Evolutionary conservation across 1,140 invertebrate genomes (phyloP).

Genomic region (Lordiphosa clarofinis): DNA sequence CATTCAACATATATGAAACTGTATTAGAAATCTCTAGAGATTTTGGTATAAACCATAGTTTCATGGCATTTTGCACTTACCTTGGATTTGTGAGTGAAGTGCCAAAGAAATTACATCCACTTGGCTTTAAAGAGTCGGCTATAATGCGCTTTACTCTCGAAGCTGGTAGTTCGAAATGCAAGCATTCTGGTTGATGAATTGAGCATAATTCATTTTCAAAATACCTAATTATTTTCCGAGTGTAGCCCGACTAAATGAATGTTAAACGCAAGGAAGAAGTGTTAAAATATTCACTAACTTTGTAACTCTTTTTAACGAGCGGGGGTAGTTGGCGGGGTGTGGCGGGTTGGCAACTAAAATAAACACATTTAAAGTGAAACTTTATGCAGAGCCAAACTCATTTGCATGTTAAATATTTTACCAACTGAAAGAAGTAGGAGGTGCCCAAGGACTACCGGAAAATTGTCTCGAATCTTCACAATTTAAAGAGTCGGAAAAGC

Average conservation of each 20-base stretch:
- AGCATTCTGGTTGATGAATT: too few relatives aligned
- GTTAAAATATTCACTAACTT: slow-evolving; percentile 78
- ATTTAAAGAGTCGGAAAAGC: slow-evolving; percentile 45
- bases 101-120: too few relatives aligned
- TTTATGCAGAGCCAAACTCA: slow-evolving; percentile 77
- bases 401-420: slow-evolving; percentile 78
- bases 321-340: background rate
- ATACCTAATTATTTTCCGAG: slow-evolving; percentile 1
- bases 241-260: slow-evolving; percentile 63
- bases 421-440: slow-evolving; percentile 22
- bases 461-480: slow-evolving; percentile 67
- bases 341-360: slow-evolving; percentile 62
- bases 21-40: too few relatives aligned
- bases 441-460: slow-evolving; percentile 15
- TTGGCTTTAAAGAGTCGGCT: too few relatives aligned
- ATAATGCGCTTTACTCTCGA: too few relatives aligned
- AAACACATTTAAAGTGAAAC: slow-evolving; percentile 77
- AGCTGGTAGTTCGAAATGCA: too few relatives aligned
- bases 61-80: too few relatives aligned
- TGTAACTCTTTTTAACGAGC: slow-evolving; percentile 76
- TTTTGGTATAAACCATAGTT: too few relatives aligned
- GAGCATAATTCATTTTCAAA: too few relatives aligned
- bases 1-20: too few relatives aligned
- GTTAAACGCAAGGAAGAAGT: slow-evolving; percentile 73
- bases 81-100: too few relatives aligned